Evolutionary conservation across 2,888 invertebrate species (phyloP).

Genomic region (Dasysyrphus albostriatus): DNA sequence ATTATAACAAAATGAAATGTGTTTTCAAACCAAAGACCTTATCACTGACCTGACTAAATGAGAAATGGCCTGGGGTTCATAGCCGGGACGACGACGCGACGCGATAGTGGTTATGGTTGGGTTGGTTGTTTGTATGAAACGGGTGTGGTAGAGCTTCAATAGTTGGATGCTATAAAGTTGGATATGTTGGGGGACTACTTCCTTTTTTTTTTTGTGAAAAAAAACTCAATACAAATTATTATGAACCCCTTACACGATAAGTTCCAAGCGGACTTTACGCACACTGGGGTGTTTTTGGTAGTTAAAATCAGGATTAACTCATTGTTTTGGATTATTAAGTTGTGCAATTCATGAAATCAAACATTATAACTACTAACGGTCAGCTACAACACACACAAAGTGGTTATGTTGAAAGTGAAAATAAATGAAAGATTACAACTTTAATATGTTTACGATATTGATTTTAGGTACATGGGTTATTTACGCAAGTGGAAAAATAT

Average conservation of each 20-base stretch:
- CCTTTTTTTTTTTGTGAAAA: no score
- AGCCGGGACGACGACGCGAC: neutral
- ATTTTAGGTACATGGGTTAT: no score
- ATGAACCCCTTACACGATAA: neutral
- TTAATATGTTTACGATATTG: no score
- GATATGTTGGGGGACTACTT: no score
- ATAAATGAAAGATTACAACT: no score
- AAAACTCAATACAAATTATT: neutral
- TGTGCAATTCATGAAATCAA: neutral
- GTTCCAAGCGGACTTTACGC: neutral
- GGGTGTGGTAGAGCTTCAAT: neutral
- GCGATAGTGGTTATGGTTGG: neutral
- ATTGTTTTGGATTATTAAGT: neutral
- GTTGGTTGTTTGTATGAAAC: neutral
- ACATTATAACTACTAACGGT: neutral
- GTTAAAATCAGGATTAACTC: neutral
- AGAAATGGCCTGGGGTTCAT: neutral
- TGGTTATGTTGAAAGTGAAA: no score
- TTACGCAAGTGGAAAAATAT: no score
- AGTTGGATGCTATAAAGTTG: neutral
- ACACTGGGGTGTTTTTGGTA: neutral
- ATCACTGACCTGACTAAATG: constrained; percentile 11
- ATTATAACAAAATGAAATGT: constrained; percentile 1
- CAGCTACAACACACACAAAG: no score
- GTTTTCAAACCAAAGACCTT: neutral